Evolutionary conservation across 2,888 invertebrate species (phyloP), one percentile per base, ranked within the genome.

Genomic region (Leptinotarsa tumamoca): DNA sequence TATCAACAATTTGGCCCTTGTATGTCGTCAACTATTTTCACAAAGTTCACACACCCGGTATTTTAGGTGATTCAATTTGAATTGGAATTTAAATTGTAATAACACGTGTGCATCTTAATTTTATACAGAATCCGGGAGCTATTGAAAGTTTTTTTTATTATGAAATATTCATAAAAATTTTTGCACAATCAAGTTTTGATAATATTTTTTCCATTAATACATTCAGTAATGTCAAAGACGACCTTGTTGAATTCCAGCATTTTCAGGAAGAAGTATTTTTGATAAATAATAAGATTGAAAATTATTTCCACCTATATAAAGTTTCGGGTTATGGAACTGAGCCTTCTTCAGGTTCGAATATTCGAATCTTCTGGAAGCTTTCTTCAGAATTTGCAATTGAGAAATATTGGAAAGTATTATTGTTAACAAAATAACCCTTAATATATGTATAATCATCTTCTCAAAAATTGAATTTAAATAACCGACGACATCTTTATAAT

Each of bases 21-120:
- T 52, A 21, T 17, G 52, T 52, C 2, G 4, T 17, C 4, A n/a
- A 52, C 52, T 52, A 52, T 52, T 52, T 52, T n/a, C 17, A 14
- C 52, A 17, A 17, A 52, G 15, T n/a, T 15, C 5, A 52, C 52
- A 63, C 61, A 61, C 74, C 69, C 27, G 21, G 70, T 74, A 74
- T 51, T 67, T 67, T 67, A 74, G 71, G 71, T 63, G 61, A 74
- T 71, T 43, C 10, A 43, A 43, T 43, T 43, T 43, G 10, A 43
- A 10, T 43, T 74, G 58, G 43, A 71, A 67, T 67, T 67, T 56
- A 67, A 52, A 21, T 5, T 71, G 61, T 71, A 67, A 74, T 74
- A 74, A 71, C 71, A 74, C 74, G 71, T 74, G 74, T 68, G 63
- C 27, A 49, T n/a, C 51, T 58, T 58, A 58, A 58, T 66, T 33